Conservation (phyloP, 2,797 vertebrate species). For the Syngnathus acus region DNA sequence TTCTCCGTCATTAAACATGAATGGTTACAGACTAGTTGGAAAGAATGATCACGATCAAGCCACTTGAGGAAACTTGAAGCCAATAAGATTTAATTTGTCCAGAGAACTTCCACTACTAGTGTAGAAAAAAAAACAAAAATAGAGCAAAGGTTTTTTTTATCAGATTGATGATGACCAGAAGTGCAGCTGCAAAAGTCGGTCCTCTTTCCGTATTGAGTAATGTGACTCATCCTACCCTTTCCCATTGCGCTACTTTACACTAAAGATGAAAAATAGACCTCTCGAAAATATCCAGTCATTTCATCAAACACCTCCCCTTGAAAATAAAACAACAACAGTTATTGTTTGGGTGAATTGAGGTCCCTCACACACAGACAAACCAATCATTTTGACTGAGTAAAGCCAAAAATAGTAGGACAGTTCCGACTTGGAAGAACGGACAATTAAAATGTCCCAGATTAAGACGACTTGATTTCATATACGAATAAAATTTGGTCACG, state of each 20-base stretch:
- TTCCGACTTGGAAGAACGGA: neutral
- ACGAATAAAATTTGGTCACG: too few relatives aligned
- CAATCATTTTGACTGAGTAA: neutral
- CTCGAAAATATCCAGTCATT: neutral
- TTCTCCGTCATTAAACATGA: slow-evolving; percentile 5
- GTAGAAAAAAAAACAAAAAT: neutral
- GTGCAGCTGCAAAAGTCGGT: neutral
- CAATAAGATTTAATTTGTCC: too few relatives aligned
- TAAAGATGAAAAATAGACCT: neutral
- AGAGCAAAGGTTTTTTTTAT: too few relatives aligned
- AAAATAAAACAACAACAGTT: neutral
- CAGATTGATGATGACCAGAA: too few relatives aligned
- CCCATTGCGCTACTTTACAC: neutral
- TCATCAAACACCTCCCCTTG: neutral
- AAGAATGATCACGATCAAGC: neutral
- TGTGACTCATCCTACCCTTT: neutral
- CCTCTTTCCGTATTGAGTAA: neutral
- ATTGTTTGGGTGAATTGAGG: neutral
- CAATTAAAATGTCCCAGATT: too few relatives aligned
- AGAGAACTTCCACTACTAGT: neutral
- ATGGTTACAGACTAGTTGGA: neutral
- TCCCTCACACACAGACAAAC: neutral
- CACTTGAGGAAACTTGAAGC: neutral
- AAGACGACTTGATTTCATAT: too few relatives aligned
- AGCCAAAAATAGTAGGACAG: neutral